Evolutionary conservation across 2,888 invertebrate genomes (phyloP).

Genomic region (Keiferia lycopersicella): DNA sequence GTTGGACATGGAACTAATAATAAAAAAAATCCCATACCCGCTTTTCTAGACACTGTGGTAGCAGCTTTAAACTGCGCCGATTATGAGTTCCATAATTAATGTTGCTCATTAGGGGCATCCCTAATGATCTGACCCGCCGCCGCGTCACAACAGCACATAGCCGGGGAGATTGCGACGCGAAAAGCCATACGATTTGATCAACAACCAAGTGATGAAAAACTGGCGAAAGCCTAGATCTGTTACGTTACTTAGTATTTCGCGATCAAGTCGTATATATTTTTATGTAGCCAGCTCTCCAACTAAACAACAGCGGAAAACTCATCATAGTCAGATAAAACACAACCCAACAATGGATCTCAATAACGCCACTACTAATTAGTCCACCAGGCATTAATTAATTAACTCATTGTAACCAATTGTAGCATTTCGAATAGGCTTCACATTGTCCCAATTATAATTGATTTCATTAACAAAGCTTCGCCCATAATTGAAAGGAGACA

Average conservation of each 20-base stretch:
- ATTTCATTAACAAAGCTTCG: conserved; percentile 77
- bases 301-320: conserved; percentile 45
- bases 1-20: too few relatives aligned
- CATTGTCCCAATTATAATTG: conserved; percentile 76
- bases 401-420: conserved; percentile 54
- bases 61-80: conserved; percentile 17
- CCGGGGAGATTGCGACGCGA: not conserved
- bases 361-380: conserved; percentile 32
- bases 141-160: not conserved
- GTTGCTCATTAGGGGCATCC: conserved; percentile 53
- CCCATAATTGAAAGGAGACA: conserved; percentile 80
- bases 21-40: not conserved
- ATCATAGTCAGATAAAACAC: conserved; percentile 46
- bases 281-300: too few relatives aligned
- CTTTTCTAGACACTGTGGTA: not conserved
- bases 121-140: conserved; percentile 47
- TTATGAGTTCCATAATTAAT: conserved; percentile 37
- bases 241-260: too few relatives aligned
- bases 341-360: conserved; percentile 26
- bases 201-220: too few relatives aligned
- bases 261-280: too few relatives aligned
- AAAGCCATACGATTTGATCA: too few relatives aligned
- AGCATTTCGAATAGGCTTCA: conserved; percentile 57
- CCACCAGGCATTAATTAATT: conserved; percentile 56
- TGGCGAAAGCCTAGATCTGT: too few relatives aligned